Evolutionary conservation across 1,140 invertebrate species (phyloP).

Genomic region (Ceratosolen solmsi): DNA sequence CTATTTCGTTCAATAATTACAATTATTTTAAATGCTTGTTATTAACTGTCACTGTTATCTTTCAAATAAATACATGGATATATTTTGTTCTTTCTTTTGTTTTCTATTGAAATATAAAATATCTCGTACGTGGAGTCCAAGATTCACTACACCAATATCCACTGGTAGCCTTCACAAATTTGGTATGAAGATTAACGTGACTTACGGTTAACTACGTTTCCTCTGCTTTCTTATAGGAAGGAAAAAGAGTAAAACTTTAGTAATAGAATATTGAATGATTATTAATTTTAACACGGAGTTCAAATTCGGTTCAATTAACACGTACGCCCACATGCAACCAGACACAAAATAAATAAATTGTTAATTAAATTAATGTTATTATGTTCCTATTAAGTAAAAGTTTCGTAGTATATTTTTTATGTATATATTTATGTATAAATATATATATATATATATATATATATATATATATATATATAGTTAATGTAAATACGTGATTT

Average conservation of each 20-base stretch:
- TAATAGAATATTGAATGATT: neutral
- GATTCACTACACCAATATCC: constrained; percentile 49
- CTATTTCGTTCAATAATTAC: constrained; percentile 19
- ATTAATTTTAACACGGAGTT: neutral
- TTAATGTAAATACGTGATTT: too few relatives aligned
- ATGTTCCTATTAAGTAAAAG: too few relatives aligned
- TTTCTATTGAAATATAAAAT: neutral
- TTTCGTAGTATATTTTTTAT: too few relatives aligned
- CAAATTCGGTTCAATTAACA: neutral
- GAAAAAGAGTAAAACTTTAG: neutral
- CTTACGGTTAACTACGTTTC: constrained; percentile 19
- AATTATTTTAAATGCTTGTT: neutral
- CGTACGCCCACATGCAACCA: too few relatives aligned
- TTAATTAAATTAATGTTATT: too few relatives aligned
- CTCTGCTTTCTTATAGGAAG: neutral
- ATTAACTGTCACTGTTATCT: neutral
- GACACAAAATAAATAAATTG: too few relatives aligned
- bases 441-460: too few relatives aligned
- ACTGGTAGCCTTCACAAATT: neutral
- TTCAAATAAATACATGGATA: neutral
- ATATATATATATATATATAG: too few relatives aligned
- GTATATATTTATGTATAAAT: too few relatives aligned
- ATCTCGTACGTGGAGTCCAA: neutral
- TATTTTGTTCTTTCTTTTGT: neutral
- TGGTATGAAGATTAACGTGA: neutral